Evolutionary conservation across 2,797 vertebrate genomes (phyloP), one percentile per base, ranked within the genome.

Genomic region (Tolypeutes matacus): DNA sequence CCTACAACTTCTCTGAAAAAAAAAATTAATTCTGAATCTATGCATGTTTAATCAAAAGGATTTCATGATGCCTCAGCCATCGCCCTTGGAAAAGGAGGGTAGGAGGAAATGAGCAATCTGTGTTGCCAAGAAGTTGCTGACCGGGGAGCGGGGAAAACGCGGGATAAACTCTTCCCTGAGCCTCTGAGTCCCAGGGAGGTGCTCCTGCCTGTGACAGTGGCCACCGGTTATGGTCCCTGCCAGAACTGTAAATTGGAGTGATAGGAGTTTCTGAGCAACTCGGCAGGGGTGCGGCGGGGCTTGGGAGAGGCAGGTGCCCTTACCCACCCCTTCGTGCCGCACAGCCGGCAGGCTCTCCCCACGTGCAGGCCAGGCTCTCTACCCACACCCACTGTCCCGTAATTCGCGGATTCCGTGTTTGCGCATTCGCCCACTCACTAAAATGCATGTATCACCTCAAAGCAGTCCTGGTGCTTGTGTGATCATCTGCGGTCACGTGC

Each of bases 131-230:
- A 64, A 5, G 34, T 23, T 77, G 56, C 53, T 14, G 0, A 31
- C 13, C 2, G 17, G 14, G 39, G 23, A 64, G 20, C 11, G 6
- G 23, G 64, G 31, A 17, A 65, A n/a, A 9, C 69, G 10, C 3
- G 3, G 56, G 69, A 13, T 14, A 36, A 18, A 9, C 0, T 27
- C n/a, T 58, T n/a, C 36, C 0, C 39, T 0, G 0, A 49, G 58
- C 7, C 0, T 46, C 36, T 14, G 62, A 58, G 29, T 29, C 72
- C 70, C 29, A 53, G 70, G 64, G 56, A 27, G n/a, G 5, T 18
- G 31, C 29, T 65, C 51, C 78, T 65, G 20, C 29, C n/a, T 18
- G 10, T 1, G 2, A 42, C 56, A 42, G 25, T 21, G 39, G 14
- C 60, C 67, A 76, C 23, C 0, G 0, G 3, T n/a, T 11, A 20